Evolutionary conservation across 2,888 invertebrate species (phyloP).

Genomic region (Caenorhabditis sp.): DNA sequence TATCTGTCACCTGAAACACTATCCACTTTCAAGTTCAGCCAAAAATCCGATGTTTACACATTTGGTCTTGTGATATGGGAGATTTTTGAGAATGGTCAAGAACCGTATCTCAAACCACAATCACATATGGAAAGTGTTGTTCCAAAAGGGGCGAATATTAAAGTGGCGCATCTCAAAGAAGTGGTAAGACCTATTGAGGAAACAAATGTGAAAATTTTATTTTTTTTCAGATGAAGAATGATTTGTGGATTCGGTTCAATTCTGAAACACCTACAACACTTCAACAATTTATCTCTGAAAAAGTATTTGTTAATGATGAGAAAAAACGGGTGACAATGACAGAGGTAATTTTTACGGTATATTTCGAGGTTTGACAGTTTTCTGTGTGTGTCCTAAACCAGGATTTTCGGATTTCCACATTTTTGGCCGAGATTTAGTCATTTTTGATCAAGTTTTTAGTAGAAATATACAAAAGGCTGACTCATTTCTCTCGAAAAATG

Average conservation of each 20-base stretch:
- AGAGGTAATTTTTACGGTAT: constrained; percentile 7
- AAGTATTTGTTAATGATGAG: constrained; percentile 30
- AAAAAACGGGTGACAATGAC: constrained; percentile 18
- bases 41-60: constrained; percentile 27
- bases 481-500: no score
- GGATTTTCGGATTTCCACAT: no score
- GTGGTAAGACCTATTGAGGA: constrained; percentile 3
- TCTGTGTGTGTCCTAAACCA: no score
- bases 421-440: no score
- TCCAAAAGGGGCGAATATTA: constrained; percentile 15
- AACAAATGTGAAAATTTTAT: neutral
- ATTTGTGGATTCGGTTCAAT: constrained; percentile 25
- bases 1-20: constrained; percentile 32
- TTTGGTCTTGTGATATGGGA: constrained; percentile 33
- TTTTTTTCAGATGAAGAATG: constrained; percentile 23
- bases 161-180: constrained; percentile 14
- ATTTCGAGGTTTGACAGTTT: no score
- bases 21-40: constrained; percentile 8
- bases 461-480: no score
- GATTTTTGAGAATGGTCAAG: constrained; percentile 29
- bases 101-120: constrained; percentile 31
- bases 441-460: no score
- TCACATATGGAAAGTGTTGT: constrained; percentile 24
- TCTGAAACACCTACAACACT: constrained; percentile 21
- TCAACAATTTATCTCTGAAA: constrained; percentile 16